A percentile compares a stretch with the other conserved stretches of the same genome.
Conservation (phyloP, 2,888 invertebrate species). For the Chymomyza procnemis region DNA sequence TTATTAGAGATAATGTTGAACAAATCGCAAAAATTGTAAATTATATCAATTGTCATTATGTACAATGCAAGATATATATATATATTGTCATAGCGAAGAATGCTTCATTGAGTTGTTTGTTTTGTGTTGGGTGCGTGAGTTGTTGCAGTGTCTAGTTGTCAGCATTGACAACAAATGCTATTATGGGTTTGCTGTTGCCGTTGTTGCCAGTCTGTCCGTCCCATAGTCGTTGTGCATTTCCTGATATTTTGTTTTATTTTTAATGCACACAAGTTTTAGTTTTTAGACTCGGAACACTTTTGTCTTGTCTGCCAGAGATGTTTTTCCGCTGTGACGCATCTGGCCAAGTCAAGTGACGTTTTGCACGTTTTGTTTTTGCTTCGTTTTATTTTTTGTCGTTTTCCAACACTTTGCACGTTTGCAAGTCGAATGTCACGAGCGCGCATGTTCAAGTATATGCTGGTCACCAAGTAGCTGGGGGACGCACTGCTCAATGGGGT, state of each 20-base stretch:
- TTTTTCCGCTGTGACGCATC: constrained; percentile 63
- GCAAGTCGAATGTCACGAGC: constrained; percentile 67
- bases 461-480: constrained; percentile 14
- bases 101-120: constrained; percentile 49
- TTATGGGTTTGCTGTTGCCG: constrained; percentile 13
- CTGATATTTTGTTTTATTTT: constrained; percentile 36
- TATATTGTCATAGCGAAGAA: constrained; percentile 9
- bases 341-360: constrained; percentile 54
- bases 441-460: constrained; percentile 70
- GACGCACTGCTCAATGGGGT: constrained; percentile 7
- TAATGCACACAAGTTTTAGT: constrained; percentile 22
- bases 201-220: constrained; percentile 27
- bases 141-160: constrained; percentile 51
- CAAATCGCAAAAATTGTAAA: constrained; percentile 45
- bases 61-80: background rate
- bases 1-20: constrained; percentile 10
- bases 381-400: constrained; percentile 45
- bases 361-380: constrained; percentile 55
- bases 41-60: background rate
- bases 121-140: constrained; percentile 57
- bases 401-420: constrained; percentile 63
- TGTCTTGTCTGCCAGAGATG: constrained; percentile 4
- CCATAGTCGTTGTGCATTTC: constrained; percentile 32
- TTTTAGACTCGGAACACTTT: constrained; percentile 29
- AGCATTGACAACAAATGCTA: constrained; percentile 39